phyloP scores from a whole-genome alignment of 1,140 invertebrate species.

The Vollenhovia emeryi region DNA sequence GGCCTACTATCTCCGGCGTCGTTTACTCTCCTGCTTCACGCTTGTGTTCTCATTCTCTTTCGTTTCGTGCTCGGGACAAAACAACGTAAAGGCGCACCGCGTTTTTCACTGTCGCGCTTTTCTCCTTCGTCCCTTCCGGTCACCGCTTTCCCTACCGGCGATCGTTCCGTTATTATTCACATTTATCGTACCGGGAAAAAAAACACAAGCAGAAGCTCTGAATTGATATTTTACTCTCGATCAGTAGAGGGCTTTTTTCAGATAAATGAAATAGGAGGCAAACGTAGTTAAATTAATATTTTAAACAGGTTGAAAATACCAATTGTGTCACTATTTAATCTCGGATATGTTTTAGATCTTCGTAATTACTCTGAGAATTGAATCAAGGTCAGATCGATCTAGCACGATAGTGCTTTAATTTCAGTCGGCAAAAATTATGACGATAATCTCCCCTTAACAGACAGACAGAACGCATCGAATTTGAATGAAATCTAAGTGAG shows the following conservation, averaged over 20 bases:
- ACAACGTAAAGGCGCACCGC: neutral
- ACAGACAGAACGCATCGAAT: neutral
- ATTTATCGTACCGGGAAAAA: neutral
- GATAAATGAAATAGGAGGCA: neutral
- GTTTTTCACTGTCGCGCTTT: conserved; percentile 20
- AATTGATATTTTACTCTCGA: neutral
- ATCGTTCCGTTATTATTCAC: neutral
- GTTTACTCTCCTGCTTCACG: conserved; percentile 79
- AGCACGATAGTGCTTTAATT: neutral
- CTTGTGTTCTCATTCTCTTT: conserved; percentile 81
- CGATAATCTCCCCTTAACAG: neutral
- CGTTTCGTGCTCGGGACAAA: conserved; percentile 58
- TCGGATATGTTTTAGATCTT: neutral
- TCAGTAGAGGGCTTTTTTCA: neutral
- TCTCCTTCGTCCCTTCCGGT: neutral
- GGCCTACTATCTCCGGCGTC: conserved; percentile 82
- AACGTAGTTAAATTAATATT: neutral
- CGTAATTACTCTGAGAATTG: neutral
- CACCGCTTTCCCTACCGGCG: conserved; percentile 2
- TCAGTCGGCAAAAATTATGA: neutral
- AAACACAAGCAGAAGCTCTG: too few relatives aligned
- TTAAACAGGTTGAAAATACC: neutral
- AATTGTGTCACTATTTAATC: neutral
- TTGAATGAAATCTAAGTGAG: neutral
- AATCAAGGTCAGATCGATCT: neutral